Conservation (phyloP, 2,113 vertebrate genomes). For the Glareola pratincola region DNA sequence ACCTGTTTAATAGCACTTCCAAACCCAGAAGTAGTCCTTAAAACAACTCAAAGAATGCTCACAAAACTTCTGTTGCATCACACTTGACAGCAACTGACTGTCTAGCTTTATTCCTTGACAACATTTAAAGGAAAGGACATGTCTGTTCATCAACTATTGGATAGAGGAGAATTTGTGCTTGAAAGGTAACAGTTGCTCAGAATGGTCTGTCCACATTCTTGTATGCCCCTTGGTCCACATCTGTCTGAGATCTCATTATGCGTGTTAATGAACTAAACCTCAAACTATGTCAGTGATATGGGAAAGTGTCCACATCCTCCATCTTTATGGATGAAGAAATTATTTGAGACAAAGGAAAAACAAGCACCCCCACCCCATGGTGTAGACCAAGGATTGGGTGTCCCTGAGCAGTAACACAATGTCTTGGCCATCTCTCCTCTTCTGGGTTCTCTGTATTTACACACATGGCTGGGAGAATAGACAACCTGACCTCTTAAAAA, state of each 20-base stretch:
- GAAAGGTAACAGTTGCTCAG: not conserved
- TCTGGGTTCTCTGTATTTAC: not conserved
- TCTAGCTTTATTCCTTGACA: not conserved
- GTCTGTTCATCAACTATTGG: not conserved
- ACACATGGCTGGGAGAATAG: not conserved
- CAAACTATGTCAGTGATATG: too few relatives aligned
- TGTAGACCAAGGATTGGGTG: not conserved
- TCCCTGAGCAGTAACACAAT: not conserved
- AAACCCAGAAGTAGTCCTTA: not conserved
- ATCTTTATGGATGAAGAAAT: not conserved
- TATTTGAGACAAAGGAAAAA: not conserved
- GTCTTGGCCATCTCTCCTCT: not conserved
- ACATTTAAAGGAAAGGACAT: not conserved
- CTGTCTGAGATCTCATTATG: not conserved
- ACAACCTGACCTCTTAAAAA: not conserved
- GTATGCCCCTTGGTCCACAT: not conserved
- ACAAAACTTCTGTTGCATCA: not conserved
- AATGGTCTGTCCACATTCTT: not conserved
- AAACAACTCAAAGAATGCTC: not conserved
- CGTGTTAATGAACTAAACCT: not conserved
- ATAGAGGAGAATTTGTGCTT: not conserved
- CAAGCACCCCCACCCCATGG: not conserved
- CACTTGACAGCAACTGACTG: not conserved
- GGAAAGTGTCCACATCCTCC: rapidly evolving
- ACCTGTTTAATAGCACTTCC: not conserved